Percentiles rank a stretch among this genome's conserved stretches.
Conservation (phyloP, 2,113 vertebrate genomes). For the Antechinus flavipes region DNA sequence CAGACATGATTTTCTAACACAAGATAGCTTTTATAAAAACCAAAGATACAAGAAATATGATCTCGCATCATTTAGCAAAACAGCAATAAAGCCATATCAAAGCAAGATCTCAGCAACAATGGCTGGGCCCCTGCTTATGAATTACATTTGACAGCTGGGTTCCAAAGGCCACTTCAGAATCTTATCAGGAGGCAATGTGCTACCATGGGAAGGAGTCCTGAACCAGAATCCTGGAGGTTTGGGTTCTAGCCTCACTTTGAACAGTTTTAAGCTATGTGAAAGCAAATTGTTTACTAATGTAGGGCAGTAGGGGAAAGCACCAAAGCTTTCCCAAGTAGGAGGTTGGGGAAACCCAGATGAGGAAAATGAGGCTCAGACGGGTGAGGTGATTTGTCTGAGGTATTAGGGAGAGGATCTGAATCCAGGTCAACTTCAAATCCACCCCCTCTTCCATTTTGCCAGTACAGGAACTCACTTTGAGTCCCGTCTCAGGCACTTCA, state of each 20-base stretch:
- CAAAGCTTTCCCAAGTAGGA: neutral
- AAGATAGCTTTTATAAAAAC: neutral
- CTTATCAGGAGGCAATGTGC: neutral
- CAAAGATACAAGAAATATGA: conserved; percentile 3
- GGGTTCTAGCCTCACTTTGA: neutral
- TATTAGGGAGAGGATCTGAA: neutral
- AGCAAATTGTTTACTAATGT: neutral
- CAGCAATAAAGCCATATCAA: neutral
- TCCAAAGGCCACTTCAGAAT: neutral
- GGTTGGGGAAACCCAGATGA: neutral
- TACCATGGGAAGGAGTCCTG: neutral
- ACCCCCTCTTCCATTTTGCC: neutral
- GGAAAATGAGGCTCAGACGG: neutral
- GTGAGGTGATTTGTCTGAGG: neutral
- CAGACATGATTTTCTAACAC: neutral
- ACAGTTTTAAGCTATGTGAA: neutral
- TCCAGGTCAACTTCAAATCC: neutral
- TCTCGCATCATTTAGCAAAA: neutral
- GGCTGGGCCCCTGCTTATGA: neutral
- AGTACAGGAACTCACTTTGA: neutral
- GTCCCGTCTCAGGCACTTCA: neutral
- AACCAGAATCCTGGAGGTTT: neutral
- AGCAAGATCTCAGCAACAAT: neutral
- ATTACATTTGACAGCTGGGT: neutral
- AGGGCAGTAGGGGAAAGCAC: neutral